These are phyloP conservation scores for Malurus elegans DNA, from an alignment of 2,113 vertebrate genomes.

Conservation along the genomic window DNA sequence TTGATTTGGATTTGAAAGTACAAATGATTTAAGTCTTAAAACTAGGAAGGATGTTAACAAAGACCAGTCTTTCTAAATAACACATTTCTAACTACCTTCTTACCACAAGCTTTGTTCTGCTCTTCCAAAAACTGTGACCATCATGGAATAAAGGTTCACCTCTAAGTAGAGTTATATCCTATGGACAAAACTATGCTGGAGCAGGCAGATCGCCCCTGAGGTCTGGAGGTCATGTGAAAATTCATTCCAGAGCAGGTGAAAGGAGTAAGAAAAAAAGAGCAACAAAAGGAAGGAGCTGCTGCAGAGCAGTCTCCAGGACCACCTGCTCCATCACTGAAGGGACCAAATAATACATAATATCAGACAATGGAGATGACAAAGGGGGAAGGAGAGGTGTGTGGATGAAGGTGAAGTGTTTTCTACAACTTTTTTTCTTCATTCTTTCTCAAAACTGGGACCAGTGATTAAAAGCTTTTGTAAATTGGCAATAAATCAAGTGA, in stretches of 20 bases:
- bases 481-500: not conserved
- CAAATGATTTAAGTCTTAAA: not conserved
- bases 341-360: accelerated
- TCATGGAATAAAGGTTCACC: not conserved
- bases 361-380: not conserved
- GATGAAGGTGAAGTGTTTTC: not conserved
- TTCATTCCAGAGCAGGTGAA: not conserved
- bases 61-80: not conserved
- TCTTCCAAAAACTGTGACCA: not conserved
- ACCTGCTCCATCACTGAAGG: accelerated
- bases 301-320: not conserved
- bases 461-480: not conserved
- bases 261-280: not conserved
- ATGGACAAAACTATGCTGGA: not conserved
- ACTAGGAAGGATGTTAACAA: not conserved
- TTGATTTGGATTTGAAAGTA: constrained; percentile 33
- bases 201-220: not conserved
- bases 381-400: not conserved
- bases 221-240: not conserved
- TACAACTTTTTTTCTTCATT: not conserved
- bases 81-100: not conserved
- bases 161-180: not conserved
- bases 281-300: not conserved
- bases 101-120: not conserved
- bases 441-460: not conserved